Conservation (phyloP, 2,888 invertebrate species). For the Megamerina dolium region DNA sequence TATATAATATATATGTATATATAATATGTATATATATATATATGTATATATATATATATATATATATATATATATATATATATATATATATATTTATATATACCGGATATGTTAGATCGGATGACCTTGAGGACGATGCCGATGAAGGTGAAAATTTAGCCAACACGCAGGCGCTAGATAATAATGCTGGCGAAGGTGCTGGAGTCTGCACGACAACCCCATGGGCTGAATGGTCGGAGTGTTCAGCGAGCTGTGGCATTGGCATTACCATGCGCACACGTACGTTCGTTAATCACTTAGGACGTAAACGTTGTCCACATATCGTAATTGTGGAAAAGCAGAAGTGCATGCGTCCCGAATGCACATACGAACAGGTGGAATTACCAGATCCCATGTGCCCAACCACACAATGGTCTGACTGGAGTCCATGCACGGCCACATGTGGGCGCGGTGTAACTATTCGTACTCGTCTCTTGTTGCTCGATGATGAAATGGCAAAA, state of each 20-base stretch:
- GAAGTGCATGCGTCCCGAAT: conserved; percentile 65
- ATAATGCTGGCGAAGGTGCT: conserved; percentile 43
- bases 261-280: conserved; percentile 71
- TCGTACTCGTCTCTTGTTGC: conserved; percentile 65
- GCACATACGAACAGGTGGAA: conserved; percentile 52
- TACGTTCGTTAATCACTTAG: conserved; percentile 67
- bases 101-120: no score
- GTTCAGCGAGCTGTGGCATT: conserved; percentile 78
- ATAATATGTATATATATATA: no score
- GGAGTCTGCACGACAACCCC: conserved; percentile 44
- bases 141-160: conserved; percentile 49
- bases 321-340: conserved; percentile 71
- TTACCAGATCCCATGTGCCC: conserved; percentile 57
- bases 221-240: conserved; percentile 59
- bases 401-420: conserved; percentile 83
- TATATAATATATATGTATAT: no score
- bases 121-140: conserved; percentile 41
- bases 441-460: conserved; percentile 73
- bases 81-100: no score
- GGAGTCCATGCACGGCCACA: conserved; percentile 86
- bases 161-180: conserved; percentile 36
- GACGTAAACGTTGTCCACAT: conserved; percentile 75
- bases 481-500: conserved; percentile 58
- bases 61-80: no score
- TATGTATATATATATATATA: no score